phyloP scores from a whole-genome alignment of 2,888 invertebrate species.

The Perdita meconis region DNA sequence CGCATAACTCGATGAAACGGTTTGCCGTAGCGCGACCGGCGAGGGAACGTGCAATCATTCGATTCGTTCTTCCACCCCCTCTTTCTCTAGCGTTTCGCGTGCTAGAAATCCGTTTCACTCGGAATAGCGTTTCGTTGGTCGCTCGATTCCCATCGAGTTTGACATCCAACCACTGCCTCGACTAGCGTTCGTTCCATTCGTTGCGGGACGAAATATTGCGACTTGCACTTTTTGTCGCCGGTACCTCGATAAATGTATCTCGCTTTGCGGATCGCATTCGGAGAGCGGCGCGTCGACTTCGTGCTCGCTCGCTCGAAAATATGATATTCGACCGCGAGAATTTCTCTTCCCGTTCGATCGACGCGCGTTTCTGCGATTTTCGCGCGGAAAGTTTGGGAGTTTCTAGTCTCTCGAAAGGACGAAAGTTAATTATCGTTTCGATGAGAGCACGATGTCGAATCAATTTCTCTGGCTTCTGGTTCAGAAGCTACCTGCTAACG shows the following conservation, averaged over 20 bases:
- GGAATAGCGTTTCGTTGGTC: constrained; percentile 38
- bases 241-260: neutral
- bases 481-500: too few species aligned
- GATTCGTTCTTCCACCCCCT: constrained; percentile 38
- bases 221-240: constrained; percentile 28
- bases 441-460: too few species aligned
- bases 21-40: constrained; percentile 40
- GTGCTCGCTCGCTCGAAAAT: neutral
- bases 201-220: constrained; percentile 22
- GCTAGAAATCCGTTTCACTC: constrained; percentile 14
- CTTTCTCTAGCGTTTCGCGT: neutral
- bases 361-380: neutral
- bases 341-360: neutral
- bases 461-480: too few species aligned
- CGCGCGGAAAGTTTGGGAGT: too few species aligned
- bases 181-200: constrained; percentile 35
- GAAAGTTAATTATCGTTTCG: too few species aligned
- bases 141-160: constrained; percentile 47
- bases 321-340: neutral
- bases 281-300: neutral
- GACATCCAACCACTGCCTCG: constrained; percentile 37
- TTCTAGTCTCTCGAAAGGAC: too few species aligned
- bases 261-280: neutral
- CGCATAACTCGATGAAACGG: constrained; percentile 59
- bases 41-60: constrained; percentile 18